Base-by-base conservation (phyloP, 1,140 invertebrate genomes). In the Rhyzopertha dominica region DNA sequence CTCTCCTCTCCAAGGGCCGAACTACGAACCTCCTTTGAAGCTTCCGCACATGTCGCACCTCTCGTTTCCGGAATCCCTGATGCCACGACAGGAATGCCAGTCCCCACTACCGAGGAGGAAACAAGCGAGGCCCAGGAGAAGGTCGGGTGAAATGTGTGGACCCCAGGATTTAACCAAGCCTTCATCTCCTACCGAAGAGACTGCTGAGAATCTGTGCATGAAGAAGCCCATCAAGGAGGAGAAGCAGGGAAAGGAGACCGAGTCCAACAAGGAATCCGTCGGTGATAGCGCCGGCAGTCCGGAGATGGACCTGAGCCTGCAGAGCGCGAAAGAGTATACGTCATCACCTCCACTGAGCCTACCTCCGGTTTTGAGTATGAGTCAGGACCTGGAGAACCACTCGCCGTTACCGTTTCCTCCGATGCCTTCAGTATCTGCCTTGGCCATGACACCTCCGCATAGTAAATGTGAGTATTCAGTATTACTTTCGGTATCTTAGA, bases 61-160 rank as follows among this genome's bases (percentile, higher is more conserved):
- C 30, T 70, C 70, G 30, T 77, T 75, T 58, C 69, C 66, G 5
- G 68, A 70, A 14, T 52, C 46, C 19, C 47, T 61, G 13, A 45
- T 53, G 13, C 54, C 57, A 14, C 31, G 23, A 20, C 26, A 19
- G 9, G 59, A 63, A 18, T 82, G 82, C 39, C 74, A 76, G 26
- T 87, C 85, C 14, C 85, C 85, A 0, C 72, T 86, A 56, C 84
- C 85, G 1, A 68, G 86, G 19, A 71, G 87, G 23, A 89, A 89
- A 56, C 82, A 90, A 66, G 87, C 87, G 1, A 69, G 87, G 9
- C 88, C 88, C 2, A 65, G 87, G 14, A 71, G 88, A 51, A 75
- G 87, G 53, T 90, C 87, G 0, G 86, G 86, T 1, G 88, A 90
- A 53, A 45, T 77, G 16, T 65, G 74, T 49, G 70, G 77, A 2